These are phyloP conservation scores for Diaprepes abbreviatus DNA, from an alignment of 2,888 invertebrate genomes.

Conservation along the genomic window DNA sequence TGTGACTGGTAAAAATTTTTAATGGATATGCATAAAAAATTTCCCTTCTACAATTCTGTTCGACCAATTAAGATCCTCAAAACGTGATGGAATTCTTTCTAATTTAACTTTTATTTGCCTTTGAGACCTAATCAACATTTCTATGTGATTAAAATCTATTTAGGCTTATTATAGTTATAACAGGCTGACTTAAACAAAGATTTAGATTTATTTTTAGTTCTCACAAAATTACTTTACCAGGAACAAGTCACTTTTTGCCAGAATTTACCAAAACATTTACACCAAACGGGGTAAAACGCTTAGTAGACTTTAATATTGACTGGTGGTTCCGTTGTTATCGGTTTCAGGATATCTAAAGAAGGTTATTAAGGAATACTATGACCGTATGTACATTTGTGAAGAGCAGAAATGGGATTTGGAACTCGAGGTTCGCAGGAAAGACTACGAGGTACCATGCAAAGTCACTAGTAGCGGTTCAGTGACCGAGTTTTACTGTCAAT, in stretches of 20 bases:
- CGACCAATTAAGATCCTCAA: no score
- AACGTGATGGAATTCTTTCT: no score
- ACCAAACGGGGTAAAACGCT: slow-evolving; percentile 5
- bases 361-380: slow-evolving; percentile 96
- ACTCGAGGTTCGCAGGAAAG: slow-evolving; percentile 99
- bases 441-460: slow-evolving; percentile 91
- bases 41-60: no score
- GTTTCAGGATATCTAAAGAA: slow-evolving; percentile 86
- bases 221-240: not conserved
- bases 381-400: slow-evolving; percentile 97
- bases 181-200: no score
- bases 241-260: not conserved
- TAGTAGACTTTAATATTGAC: slow-evolving; percentile 53
- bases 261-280: not conserved
- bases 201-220: not conserved
- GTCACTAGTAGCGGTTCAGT: not conserved
- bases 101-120: no score
- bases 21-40: no score
- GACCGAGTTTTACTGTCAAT: not conserved
- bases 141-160: no score
- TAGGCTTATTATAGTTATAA: no score
- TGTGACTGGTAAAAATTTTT: no score
- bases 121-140: no score
- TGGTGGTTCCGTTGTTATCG: slow-evolving; percentile 65
- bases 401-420: slow-evolving; percentile 99